Conservation (phyloP, 2,888 invertebrate species). For the Phasia obesa region DNA sequence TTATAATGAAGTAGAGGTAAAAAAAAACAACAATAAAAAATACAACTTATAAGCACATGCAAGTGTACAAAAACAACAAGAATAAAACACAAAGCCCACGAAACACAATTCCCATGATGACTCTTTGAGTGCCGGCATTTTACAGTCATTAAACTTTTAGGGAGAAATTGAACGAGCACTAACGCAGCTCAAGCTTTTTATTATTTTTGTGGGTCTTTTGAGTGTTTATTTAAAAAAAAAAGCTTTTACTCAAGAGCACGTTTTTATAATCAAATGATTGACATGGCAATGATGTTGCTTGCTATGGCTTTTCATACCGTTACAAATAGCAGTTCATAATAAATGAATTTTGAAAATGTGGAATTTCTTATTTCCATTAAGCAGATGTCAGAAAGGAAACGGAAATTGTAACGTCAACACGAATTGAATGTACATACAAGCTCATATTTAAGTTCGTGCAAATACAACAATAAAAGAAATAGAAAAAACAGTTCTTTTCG, state of each 20-base stretch:
- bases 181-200: conserved; percentile 42
- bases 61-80: conserved; percentile 4
- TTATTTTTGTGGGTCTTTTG: neutral
- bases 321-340: conserved; percentile 28
- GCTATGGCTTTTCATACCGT: conserved; percentile 38
- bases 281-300: conserved; percentile 58
- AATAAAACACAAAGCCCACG: neutral
- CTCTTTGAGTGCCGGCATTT: conserved; percentile 57
- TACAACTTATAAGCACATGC: conserved; percentile 6
- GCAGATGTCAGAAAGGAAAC: conserved; percentile 41
- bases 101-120: too few relatives aligned
- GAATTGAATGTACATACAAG: conserved; percentile 6
- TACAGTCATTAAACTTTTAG: conserved; percentile 62
- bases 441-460: neutral
- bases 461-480: too few relatives aligned
- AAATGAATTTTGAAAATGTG: too few relatives aligned
- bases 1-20: too few relatives aligned
- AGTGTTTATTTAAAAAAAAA: neutral
- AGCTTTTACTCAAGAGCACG: conserved; percentile 61
- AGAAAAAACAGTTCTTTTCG: too few relatives aligned
- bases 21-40: conserved; percentile 2
- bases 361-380: neutral
- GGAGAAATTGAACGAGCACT: conserved; percentile 14
- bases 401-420: conserved; percentile 43
- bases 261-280: conserved; percentile 19